A percentile compares a stretch with the other conserved stretches of the same genome.
phyloP scores from a whole-genome alignment of 1,140 invertebrate genomes.

The Oscheius sp. region DNA sequence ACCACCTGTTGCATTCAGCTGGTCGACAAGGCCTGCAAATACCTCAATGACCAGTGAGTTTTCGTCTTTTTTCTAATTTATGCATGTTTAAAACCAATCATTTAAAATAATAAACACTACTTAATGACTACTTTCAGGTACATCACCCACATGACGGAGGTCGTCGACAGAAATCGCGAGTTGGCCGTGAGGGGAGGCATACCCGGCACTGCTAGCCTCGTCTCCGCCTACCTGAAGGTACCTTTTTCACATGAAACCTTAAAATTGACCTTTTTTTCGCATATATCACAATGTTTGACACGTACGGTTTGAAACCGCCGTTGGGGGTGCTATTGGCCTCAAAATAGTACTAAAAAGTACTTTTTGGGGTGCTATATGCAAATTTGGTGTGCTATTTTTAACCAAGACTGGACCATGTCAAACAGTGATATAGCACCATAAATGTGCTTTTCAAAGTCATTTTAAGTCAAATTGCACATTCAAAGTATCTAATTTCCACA shows the following conservation, averaged over 20 bases:
- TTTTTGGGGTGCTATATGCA: no score
- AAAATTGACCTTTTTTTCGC: neutral
- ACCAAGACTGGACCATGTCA: no score
- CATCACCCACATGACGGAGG: slow-evolving; percentile 23
- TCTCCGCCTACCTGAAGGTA: slow-evolving; percentile 30
- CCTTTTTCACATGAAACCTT: no score
- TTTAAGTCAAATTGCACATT: no score
- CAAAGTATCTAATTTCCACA: no score
- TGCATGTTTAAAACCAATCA: neutral
- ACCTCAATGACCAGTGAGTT: slow-evolving; percentile 16
- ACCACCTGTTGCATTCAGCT: neutral
- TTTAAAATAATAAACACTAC: neutral
- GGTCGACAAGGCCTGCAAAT: slow-evolving; percentile 10
- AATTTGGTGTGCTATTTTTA: no score
- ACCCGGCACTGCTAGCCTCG: slow-evolving; percentile 11
- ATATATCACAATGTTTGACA: no score
- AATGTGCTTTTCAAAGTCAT: no score
- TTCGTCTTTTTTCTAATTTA: neutral
- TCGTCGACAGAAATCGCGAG: slow-evolving; percentile 23
- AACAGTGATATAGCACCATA: no score
- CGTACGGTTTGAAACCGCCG: no score
- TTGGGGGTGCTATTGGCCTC: no score
- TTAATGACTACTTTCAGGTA: slow-evolving; percentile 14
- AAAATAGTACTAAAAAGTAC: no score
- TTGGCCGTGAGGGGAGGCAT: slow-evolving; percentile 26